phyloP scores from a whole-genome alignment of 2,888 invertebrate species.

The Xylota segnis region DNA sequence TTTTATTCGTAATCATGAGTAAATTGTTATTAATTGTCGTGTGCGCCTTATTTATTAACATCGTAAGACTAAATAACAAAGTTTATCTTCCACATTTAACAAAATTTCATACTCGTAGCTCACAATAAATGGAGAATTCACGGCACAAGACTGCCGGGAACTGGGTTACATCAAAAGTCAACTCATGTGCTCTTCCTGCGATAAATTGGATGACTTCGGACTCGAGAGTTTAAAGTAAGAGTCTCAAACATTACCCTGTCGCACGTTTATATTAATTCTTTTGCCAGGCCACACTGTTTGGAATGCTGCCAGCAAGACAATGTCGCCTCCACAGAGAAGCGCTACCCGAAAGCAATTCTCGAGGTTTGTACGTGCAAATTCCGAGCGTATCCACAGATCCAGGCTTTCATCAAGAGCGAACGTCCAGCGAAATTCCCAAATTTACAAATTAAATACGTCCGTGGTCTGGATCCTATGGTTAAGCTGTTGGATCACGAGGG shows the following conservation, averaged over 20 bases:
- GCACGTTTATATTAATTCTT: slow-evolving; percentile 78
- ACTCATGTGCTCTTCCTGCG: slow-evolving; percentile 95
- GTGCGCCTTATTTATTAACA: neutral
- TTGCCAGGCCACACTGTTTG: slow-evolving; percentile 86
- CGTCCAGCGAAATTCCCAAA: slow-evolving; percentile 95
- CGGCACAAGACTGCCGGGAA: slow-evolving; percentile 92
- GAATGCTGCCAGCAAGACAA: slow-evolving; percentile 93
- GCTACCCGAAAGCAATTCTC: slow-evolving; percentile 95
- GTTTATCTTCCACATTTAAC: too few species aligned
- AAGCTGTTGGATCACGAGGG: slow-evolving; percentile 94
- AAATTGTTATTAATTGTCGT: neutral
- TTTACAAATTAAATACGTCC: slow-evolving; percentile 95
- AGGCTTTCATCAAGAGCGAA: slow-evolving; percentile 98
- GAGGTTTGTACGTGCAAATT: slow-evolving; percentile 99
- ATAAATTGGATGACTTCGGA: slow-evolving; percentile 90
- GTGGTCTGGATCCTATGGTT: slow-evolving; percentile 97
- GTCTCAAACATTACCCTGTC: neutral
- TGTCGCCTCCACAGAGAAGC: slow-evolving; percentile 87
- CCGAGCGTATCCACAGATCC: slow-evolving; percentile 98
- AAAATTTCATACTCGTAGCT: slow-evolving; percentile 36
- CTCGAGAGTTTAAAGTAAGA: slow-evolving; percentile 81
- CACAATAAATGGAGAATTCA: slow-evolving; percentile 86
- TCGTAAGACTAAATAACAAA: slow-evolving; percentile 30
- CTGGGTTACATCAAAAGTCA: slow-evolving; percentile 94
- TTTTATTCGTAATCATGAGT: slow-evolving; percentile 12